A percentile compares a stretch with the other conserved stretches of the same genome.
Conservation (phyloP, 30 jellyfish, hydroid and myxozoan genomes). For the Catostylus mosaicus region DNA sequence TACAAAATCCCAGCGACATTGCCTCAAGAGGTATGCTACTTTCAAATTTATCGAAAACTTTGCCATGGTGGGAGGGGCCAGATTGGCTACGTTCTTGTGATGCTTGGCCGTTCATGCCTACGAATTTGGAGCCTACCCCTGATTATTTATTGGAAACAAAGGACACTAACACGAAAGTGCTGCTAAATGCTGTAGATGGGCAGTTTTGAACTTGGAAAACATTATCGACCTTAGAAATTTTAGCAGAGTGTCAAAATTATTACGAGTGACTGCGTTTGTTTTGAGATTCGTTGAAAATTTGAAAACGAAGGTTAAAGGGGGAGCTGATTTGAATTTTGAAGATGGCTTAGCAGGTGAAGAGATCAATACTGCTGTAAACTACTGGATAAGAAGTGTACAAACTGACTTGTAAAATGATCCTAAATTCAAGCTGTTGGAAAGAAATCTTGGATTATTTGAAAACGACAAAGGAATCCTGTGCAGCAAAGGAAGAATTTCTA, state of each 20-base stretch:
- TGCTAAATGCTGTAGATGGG: too few species aligned
- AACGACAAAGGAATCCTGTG: neutral
- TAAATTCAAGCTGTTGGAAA: neutral
- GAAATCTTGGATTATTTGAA: neutral
- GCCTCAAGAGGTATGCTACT: neutral
- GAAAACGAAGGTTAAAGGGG: neutral
- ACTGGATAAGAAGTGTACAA: neutral
- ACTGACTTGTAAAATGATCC: neutral
- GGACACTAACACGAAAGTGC: too few species aligned
- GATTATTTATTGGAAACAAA: too few species aligned
- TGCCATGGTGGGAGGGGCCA: constrained; percentile 51
- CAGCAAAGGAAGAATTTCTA: neutral
- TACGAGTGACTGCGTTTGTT: too few species aligned
- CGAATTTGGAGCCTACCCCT: neutral
- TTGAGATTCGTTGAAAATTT: neutral
- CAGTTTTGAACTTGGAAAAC: too few species aligned
- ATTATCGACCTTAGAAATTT: too few species aligned
- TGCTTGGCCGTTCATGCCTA: neutral
- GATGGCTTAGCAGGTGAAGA: neutral
- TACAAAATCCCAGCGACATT: constrained; percentile 20
- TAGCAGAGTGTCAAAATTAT: too few species aligned
- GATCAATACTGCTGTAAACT: neutral
- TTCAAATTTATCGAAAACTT: constrained; percentile 14
- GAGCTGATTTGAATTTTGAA: neutral
- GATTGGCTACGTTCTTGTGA: neutral